These are phyloP conservation scores for Harpagus bidentatus DNA, from an alignment of 2,113 vertebrate species.

Conservation along the genomic window DNA sequence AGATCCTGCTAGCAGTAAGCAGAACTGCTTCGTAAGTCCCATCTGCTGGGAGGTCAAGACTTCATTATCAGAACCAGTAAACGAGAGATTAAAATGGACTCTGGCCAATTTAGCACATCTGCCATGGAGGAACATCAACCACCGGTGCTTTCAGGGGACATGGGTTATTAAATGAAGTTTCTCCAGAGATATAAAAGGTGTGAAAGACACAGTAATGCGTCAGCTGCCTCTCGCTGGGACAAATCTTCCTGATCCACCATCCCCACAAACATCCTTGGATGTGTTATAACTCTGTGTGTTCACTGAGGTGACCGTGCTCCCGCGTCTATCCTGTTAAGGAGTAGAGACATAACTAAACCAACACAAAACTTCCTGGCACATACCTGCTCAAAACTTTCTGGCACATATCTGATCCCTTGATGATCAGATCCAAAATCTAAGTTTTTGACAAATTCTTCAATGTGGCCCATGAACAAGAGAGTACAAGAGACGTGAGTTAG, in stretches of 20 bases:
- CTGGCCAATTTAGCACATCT: constrained; percentile 21
- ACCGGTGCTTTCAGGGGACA: not conserved
- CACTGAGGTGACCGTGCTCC: not conserved
- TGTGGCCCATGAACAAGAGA: not conserved
- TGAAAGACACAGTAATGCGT: not conserved
- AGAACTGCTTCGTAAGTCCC: not conserved
- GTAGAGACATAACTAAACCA: not conserved
- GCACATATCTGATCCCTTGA: not conserved
- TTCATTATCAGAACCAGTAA: constrained; percentile 15
- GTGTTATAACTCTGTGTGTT: fast-evolving
- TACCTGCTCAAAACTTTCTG: not conserved
- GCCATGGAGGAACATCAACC: not conserved
- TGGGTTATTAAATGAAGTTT: not conserved
- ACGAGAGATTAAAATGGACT: constrained; percentile 43
- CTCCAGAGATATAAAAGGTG: not conserved
- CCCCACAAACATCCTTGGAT: not conserved
- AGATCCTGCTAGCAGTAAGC: not conserved
- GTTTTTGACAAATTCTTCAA: not conserved
- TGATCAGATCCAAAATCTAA: not conserved
- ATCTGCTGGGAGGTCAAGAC: constrained; percentile 24
- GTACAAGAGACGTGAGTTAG: not conserved
- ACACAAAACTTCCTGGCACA: not conserved
- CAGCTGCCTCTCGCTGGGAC: not conserved
- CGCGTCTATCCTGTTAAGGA: not conserved
- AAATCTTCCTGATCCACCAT: not conserved